These are phyloP conservation scores for Chloebia gouldiae DNA, from an alignment of 2,113 vertebrate species.

Conservation along the genomic window DNA sequence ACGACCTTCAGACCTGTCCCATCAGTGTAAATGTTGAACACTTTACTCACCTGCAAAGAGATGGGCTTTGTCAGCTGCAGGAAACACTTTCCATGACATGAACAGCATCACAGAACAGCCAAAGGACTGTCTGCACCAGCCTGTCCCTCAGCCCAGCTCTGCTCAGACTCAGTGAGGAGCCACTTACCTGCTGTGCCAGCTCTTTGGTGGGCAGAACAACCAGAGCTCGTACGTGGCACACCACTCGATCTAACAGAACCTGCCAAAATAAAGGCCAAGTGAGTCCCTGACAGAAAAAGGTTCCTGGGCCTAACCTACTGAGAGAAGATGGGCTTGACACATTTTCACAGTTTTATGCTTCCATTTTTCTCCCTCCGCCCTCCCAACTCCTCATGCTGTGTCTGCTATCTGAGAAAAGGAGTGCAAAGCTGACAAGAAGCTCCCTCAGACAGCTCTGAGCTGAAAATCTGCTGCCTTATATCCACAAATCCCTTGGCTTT, in stretches of 20 bases:
- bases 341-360: not conserved
- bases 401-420: not conserved
- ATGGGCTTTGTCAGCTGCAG: not conserved
- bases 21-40: slow-evolving; percentile 85
- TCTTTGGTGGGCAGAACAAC: slow-evolving; percentile 94
- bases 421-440: not conserved
- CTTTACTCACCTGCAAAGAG: slow-evolving; percentile 84
- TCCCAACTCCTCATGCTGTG: not conserved
- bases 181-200: slow-evolving; percentile 89
- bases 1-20: slow-evolving; percentile 82
- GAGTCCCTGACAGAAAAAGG: not conserved
- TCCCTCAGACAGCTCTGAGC: not conserved
- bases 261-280: slow-evolving; percentile 41
- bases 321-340: not conserved
- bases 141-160: not conserved
- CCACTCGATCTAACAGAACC: slow-evolving; percentile 82
- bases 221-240: slow-evolving; percentile 87
- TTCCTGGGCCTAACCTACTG: not conserved
- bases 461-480: not conserved
- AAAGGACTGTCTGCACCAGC: not conserved
- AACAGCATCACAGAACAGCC: not conserved
- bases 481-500: not conserved
- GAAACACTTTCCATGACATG: accelerated
- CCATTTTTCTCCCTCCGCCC: not conserved
- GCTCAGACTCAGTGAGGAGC: not conserved